A percentile compares a stretch with the other conserved stretches of the same genome.
Evolutionary conservation across 2,888 invertebrate species (phyloP).

Genomic region (Charanyca ferruginea): DNA sequence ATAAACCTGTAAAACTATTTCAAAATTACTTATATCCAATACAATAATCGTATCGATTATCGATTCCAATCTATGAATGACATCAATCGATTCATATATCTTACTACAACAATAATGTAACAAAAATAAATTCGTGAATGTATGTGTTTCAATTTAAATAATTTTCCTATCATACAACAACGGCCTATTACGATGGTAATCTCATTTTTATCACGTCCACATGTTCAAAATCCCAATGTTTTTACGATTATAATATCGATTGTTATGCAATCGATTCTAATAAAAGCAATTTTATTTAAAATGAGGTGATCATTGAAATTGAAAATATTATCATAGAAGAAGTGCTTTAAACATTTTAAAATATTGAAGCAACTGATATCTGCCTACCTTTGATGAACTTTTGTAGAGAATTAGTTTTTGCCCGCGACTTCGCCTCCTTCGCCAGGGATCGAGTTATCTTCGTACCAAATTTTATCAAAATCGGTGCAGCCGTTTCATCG

Average conservation of each 20-base stretch:
- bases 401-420: too few relatives aligned
- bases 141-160: slow-evolving; percentile 60
- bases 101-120: slow-evolving; percentile 27
- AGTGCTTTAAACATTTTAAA: background rate
- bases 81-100: slow-evolving; percentile 30
- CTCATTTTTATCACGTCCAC: slow-evolving; percentile 40
- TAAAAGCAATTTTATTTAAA: slow-evolving; percentile 30
- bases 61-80: slow-evolving; percentile 37
- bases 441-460: too few relatives aligned
- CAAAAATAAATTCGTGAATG: slow-evolving; percentile 45
- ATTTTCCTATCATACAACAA: slow-evolving; percentile 41
- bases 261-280: slow-evolving; percentile 30
- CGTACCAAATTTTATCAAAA: too few relatives aligned
- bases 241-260: slow-evolving; percentile 35
- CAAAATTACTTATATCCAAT: background rate
- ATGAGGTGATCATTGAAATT: slow-evolving; percentile 16
- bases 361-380: background rate
- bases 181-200: slow-evolving; percentile 37
- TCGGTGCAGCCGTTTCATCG: too few relatives aligned
- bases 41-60: slow-evolving; percentile 40
- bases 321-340: slow-evolving; percentile 18
- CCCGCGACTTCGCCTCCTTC: too few relatives aligned
- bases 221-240: slow-evolving; percentile 33
- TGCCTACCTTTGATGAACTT: background rate
- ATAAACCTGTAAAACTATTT: background rate